A percentile compares a stretch with the other conserved stretches of the same genome.
phyloP scores from a whole-genome alignment of 2,888 invertebrate species.

The Nesidiocoris tenuis region DNA sequence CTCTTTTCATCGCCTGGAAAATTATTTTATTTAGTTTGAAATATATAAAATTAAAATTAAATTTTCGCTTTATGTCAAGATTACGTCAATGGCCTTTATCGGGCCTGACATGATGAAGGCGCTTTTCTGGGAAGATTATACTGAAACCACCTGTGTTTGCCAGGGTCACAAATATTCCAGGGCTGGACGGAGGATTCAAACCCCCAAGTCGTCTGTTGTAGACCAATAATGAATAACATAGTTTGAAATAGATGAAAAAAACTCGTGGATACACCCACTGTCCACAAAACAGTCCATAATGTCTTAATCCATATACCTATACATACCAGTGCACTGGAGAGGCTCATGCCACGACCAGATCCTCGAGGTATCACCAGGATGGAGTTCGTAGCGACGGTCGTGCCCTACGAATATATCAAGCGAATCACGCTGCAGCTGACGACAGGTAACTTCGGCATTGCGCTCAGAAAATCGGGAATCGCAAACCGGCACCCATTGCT shows the following conservation, averaged over 20 bases:
- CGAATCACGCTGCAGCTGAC: conserved; percentile 85
- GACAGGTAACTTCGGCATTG: conserved; percentile 94
- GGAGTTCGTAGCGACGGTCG: conserved; percentile 82
- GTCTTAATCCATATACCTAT: too few relatives aligned
- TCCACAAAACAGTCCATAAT: too few relatives aligned
- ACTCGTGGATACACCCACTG: too few relatives aligned
- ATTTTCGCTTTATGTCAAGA: too few relatives aligned
- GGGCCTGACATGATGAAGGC: too few relatives aligned
- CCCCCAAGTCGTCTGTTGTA: background rate
- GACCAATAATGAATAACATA: background rate
- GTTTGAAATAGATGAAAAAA: too few relatives aligned
- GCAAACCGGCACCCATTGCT: conserved; percentile 96
- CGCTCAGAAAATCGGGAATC: conserved; percentile 93
- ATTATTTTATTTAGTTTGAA: background rate
- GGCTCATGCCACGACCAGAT: conserved; percentile 97
- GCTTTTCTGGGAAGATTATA: too few relatives aligned
- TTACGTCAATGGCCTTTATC: too few relatives aligned
- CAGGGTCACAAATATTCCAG: too few relatives aligned
- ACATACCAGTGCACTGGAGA: conserved; percentile 61
- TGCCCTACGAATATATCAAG: conserved; percentile 85
- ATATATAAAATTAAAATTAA: too few relatives aligned
- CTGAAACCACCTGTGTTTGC: too few relatives aligned
- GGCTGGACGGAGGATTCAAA: too few relatives aligned
- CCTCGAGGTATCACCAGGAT: conserved; percentile 76
- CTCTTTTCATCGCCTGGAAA: conserved; percentile 60